phyloP scores from a whole-genome alignment of 2,888 invertebrate species.

The Watsonalla cultraria region DNA sequence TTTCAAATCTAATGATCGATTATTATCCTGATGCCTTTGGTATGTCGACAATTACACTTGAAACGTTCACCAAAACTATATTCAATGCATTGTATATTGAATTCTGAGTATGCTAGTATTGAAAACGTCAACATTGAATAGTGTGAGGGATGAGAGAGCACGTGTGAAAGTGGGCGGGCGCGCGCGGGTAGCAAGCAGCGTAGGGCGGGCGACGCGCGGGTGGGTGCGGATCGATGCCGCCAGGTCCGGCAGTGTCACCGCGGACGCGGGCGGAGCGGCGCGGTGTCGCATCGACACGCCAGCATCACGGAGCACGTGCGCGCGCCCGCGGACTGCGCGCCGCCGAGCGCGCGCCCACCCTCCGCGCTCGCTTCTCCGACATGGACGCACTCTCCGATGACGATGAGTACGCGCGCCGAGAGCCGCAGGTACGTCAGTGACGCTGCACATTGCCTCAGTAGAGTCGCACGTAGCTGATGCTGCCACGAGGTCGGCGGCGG shows the following conservation, averaged over 20 bases:
- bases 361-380: slow-evolving; percentile 41
- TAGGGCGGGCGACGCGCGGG: slow-evolving; percentile 36
- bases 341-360: slow-evolving; percentile 56
- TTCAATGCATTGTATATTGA: too few species aligned
- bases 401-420: slow-evolving; percentile 69
- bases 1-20: slow-evolving; percentile 33
- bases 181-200: slow-evolving; percentile 37
- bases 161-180: slow-evolving; percentile 22
- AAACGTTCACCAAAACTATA: too few species aligned
- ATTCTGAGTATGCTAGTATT: slow-evolving; percentile 13
- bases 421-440: slow-evolving; percentile 59
- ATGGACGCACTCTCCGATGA: slow-evolving; percentile 77
- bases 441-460: slow-evolving; percentile 4
- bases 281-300: slow-evolving; percentile 56
- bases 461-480: background rate
- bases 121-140: slow-evolving; percentile 17
- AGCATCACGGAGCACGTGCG: slow-evolving; percentile 60
- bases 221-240: slow-evolving; percentile 52
- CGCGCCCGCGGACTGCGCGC: slow-evolving; percentile 62
- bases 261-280: slow-evolving; percentile 71
- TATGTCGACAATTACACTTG: background rate
- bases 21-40: background rate
- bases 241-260: slow-evolving; percentile 64
- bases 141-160: background rate
- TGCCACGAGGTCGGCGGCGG: slow-evolving; percentile 26